phyloP scores from a whole-genome alignment of 1,140 invertebrate species.

The Drosophila pandora region DNA sequence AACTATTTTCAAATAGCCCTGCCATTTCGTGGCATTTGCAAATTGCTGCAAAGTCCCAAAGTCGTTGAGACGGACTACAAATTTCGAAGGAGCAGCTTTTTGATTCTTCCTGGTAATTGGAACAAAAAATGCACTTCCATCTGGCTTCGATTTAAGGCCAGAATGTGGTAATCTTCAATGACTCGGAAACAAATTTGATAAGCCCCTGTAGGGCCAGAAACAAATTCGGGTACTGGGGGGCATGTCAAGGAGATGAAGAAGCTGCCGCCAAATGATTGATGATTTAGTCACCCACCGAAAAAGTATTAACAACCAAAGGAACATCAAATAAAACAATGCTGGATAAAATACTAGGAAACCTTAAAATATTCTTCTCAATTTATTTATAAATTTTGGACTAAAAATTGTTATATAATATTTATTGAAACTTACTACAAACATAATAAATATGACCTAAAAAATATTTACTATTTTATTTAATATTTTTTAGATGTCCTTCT shows the following conservation, averaged over 20 bases:
- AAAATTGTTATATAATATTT: neutral
- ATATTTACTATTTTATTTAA: neutral
- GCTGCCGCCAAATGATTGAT: conserved; percentile 46
- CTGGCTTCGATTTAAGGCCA: conserved; percentile 28
- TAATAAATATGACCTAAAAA: neutral
- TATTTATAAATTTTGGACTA: neutral
- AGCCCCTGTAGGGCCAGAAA: conserved; percentile 13
- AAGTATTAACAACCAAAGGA: conserved; percentile 43
- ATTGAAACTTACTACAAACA: neutral
- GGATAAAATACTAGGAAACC: too few relatives aligned
- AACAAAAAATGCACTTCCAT: conserved; percentile 30
- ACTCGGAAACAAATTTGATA: conserved; percentile 39
- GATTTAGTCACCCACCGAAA: conserved; percentile 42
- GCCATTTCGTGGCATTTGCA: conserved; percentile 39
- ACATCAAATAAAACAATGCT: conserved; percentile 7
- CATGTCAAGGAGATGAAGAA: conserved; percentile 10
- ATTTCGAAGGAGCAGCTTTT: conserved; percentile 39
- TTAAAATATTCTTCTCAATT: conserved; percentile 6
- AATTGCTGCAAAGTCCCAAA: conserved; percentile 65
- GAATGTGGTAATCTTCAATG: conserved; percentile 26
- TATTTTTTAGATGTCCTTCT: neutral
- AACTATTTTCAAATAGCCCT: conserved; percentile 51
- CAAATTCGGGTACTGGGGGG: conserved; percentile 16
- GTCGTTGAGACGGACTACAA: conserved; percentile 61
- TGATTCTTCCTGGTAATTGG: conserved; percentile 52